Conservation (phyloP, 2,888 invertebrate species). For the Megastigmus dorsalis region DNA sequence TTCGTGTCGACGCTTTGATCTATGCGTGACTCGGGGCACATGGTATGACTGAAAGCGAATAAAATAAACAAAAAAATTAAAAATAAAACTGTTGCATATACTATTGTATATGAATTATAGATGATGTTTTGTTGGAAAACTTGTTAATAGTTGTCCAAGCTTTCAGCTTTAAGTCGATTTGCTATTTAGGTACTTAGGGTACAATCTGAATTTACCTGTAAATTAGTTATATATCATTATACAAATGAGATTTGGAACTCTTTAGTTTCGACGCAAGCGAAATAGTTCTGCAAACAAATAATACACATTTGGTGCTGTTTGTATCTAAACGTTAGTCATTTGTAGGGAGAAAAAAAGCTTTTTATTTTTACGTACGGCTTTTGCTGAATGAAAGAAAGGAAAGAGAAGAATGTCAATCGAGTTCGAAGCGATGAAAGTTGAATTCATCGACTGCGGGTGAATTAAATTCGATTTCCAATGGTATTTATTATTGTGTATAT, state of each 20-base stretch:
- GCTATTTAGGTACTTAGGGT: constrained; percentile 57
- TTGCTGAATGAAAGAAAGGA: constrained; percentile 28
- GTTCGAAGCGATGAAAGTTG: constrained; percentile 20
- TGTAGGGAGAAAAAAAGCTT: constrained; percentile 28
- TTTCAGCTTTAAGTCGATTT: constrained; percentile 65
- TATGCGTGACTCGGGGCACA: constrained; percentile 59
- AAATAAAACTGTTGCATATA: constrained; percentile 59
- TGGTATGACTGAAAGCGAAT: constrained; percentile 72
- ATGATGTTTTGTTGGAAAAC: constrained; percentile 57
- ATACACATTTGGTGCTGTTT: constrained; percentile 47
- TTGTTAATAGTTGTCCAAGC: constrained; percentile 67
- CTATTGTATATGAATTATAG: constrained; percentile 52
- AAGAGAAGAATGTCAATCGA: constrained; percentile 23
- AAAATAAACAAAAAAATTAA: constrained; percentile 59
- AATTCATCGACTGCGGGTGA: constrained; percentile 18
- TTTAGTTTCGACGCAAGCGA: constrained; percentile 18
- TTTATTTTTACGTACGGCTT: constrained; percentile 47
- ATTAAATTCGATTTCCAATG: constrained; percentile 38
- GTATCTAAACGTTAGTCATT: constrained; percentile 40
- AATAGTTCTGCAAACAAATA: constrained; percentile 11
- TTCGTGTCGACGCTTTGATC: constrained; percentile 58
- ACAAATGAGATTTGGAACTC: constrained; percentile 28
- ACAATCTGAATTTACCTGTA: constrained; percentile 39
- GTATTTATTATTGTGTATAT: constrained; percentile 43
- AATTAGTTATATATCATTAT: constrained; percentile 30